Evolutionary conservation across 1,140 invertebrate genomes (phyloP).

Genomic region (Ceratosolen fusciceps): DNA sequence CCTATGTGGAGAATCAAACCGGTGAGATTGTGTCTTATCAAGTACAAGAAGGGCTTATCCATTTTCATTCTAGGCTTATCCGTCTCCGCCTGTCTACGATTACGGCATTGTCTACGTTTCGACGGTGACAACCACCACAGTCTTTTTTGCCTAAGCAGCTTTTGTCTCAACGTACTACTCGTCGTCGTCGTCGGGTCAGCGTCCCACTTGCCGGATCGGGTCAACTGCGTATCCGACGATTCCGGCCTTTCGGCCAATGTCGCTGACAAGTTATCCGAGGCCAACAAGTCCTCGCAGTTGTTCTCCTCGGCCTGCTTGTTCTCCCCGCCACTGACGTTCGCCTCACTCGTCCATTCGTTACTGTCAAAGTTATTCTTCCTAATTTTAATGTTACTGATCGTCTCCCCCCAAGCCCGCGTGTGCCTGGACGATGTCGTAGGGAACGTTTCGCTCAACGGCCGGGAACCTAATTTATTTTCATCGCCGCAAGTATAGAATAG

Average conservation of each 20-base stretch:
- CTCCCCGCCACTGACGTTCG: conserved; percentile 31
- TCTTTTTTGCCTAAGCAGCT: conserved; percentile 51
- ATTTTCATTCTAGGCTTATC: conserved; percentile 82
- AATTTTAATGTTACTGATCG: conserved; percentile 34
- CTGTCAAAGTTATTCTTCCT: conserved; percentile 12
- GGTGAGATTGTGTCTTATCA: conserved; percentile 88
- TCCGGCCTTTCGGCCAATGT: neutral
- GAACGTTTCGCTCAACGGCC: conserved; percentile 85
- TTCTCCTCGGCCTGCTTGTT: conserved; percentile 45
- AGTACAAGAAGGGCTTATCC: conserved; percentile 88
- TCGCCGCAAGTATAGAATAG: conserved; percentile 86
- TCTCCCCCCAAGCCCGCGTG: conserved; percentile 51
- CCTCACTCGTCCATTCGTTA: conserved; percentile 14
- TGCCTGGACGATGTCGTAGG: conserved; percentile 76
- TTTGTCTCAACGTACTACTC: conserved; percentile 49
- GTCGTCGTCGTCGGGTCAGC: too few relatives aligned
- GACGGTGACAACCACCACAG: conserved; percentile 19
- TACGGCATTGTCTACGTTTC: conserved; percentile 62
- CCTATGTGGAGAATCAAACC: conserved; percentile 89
- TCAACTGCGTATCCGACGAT: neutral
- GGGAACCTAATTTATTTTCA: conserved; percentile 76
- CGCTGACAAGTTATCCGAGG: conserved; percentile 24
- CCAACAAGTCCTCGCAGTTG: conserved; percentile 62
- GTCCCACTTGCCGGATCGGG: neutral
- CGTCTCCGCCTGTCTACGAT: conserved; percentile 76